These are phyloP conservation scores for Petrocephalus schoutedeni DNA, from an alignment of 2,797 vertebrate species.

Conservation along the genomic window DNA sequence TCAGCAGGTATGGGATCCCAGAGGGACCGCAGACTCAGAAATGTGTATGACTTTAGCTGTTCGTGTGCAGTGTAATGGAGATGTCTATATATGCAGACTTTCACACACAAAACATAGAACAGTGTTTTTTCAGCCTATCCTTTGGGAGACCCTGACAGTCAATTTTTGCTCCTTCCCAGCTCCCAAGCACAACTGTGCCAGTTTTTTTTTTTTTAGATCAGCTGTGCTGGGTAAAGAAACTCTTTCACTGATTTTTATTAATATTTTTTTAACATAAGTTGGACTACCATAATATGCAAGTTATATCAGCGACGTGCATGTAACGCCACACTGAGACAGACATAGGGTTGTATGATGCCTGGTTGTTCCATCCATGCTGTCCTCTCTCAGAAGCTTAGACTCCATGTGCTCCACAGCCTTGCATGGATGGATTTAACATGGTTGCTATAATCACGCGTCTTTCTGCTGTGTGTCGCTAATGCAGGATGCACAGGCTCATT, in stretches of 20 bases:
- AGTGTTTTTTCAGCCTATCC: too few relatives aligned
- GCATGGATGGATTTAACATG: neutral
- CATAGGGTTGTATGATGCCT: neutral
- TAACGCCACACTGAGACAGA: neutral
- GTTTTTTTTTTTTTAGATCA: neutral
- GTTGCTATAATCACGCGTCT: neutral
- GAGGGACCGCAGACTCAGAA: neutral
- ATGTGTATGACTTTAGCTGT: neutral
- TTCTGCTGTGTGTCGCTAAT: neutral
- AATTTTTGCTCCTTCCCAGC: neutral
- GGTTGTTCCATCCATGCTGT: neutral
- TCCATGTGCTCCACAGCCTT: neutral
- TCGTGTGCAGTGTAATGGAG: too few relatives aligned
- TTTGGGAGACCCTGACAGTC: neutral
- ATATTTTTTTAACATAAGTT: neutral
- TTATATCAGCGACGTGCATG: neutral
- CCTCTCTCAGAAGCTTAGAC: neutral
- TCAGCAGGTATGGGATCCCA: conserved; percentile 64
- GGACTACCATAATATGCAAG: neutral
- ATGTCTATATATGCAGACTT: too few relatives aligned
- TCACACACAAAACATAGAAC: too few relatives aligned
- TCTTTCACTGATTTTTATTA: neutral
- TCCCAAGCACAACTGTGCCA: neutral
- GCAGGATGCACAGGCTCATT: neutral
- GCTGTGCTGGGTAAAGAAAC: neutral